Evolutionary conservation across 2,797 vertebrate species (phyloP).

Genomic region (Columba guinea): DNA sequence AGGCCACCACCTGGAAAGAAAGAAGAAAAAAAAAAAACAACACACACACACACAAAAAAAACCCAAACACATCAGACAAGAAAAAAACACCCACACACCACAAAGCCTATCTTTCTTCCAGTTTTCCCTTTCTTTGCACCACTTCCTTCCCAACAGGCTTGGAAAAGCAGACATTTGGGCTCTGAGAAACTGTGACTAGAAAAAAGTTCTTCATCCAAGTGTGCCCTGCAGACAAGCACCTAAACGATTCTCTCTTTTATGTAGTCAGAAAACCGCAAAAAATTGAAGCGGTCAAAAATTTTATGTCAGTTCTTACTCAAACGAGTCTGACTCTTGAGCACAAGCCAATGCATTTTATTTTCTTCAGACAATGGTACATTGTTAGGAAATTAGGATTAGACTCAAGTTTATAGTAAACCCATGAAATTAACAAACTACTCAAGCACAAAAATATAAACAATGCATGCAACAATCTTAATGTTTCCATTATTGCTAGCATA

Average conservation of each 20-base stretch:
- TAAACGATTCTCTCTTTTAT: neutral
- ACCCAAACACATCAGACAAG: too few relatives aligned
- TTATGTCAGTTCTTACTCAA: neutral
- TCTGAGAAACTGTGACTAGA: neutral
- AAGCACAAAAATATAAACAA: neutral
- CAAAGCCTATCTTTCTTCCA: neutral
- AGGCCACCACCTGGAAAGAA: neutral
- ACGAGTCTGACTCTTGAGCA: neutral
- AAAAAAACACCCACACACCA: neutral
- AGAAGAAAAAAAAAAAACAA: too few relatives aligned
- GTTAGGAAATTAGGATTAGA: neutral
- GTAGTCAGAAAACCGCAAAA: neutral
- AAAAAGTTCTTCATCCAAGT: neutral
- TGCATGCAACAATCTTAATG: neutral
- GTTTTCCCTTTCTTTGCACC: neutral
- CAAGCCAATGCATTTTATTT: neutral
- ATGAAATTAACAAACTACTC: neutral
- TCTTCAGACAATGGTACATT: neutral
- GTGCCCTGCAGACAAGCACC: neutral
- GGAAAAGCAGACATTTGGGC: neutral
- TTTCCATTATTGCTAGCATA: neutral
- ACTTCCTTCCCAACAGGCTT: neutral
- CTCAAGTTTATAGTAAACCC: neutral
- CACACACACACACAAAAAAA: neutral
- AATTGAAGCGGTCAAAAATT: neutral